phyloP scores from a whole-genome alignment of 2,113 vertebrate genomes.

The Suricata suricatta region DNA sequence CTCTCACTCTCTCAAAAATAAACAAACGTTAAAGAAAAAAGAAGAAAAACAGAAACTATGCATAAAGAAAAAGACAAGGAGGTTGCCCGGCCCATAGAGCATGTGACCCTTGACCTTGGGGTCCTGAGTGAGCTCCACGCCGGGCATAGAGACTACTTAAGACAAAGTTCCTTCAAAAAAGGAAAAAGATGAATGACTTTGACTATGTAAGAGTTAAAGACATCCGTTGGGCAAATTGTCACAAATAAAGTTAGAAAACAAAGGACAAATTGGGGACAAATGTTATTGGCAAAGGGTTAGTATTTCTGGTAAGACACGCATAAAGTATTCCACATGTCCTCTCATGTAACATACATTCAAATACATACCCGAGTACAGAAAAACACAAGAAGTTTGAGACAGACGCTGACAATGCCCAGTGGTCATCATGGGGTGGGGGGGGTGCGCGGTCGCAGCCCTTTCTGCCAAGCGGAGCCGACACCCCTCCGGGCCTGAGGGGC shows the following conservation, averaged over 20 bases:
- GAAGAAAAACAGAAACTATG: too few species aligned
- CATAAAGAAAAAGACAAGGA: too few species aligned
- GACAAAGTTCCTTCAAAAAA: too few species aligned
- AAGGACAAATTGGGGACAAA: background rate
- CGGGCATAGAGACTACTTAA: too few species aligned
- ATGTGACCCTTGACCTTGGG: too few species aligned
- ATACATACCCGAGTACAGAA: background rate
- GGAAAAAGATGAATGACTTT: background rate
- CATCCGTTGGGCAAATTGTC: background rate
- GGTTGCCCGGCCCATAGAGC: too few species aligned
- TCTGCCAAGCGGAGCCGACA: background rate
- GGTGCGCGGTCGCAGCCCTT: background rate
- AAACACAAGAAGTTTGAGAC: background rate
- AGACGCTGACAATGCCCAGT: background rate
- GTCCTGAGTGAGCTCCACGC: too few species aligned
- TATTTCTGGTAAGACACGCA: background rate
- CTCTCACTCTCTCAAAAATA: too few species aligned
- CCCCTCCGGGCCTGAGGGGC: background rate
- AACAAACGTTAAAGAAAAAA: too few species aligned
- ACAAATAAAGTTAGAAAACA: background rate
- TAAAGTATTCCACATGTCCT: background rate
- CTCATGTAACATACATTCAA: background rate
- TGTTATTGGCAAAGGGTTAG: background rate
- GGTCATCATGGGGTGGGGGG: background rate
- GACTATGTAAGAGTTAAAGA: background rate